Percentiles rank a stretch among this genome's conserved stretches.
Evolutionary conservation across 2,113 vertebrate species (phyloP).

Genomic region (Pterocles burchelli): DNA sequence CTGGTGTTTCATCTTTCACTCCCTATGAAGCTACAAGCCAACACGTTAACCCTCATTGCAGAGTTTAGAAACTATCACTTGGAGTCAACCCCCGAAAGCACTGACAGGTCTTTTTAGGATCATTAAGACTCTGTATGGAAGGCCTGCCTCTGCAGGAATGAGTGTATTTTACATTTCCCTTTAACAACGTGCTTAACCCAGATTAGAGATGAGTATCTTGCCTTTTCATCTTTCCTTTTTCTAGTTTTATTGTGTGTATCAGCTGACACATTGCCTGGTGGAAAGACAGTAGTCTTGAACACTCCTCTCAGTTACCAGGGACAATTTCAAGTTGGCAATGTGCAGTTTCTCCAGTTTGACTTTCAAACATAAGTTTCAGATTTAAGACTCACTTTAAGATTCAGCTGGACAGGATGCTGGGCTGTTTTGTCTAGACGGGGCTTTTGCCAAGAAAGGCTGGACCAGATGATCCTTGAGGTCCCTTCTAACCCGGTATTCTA

Average conservation of each 20-base stretch:
- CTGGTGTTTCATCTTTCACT: conserved; percentile 36
- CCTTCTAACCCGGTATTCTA: no score
- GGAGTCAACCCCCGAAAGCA: background rate
- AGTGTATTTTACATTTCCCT: background rate
- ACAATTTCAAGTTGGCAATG: background rate
- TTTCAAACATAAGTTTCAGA: background rate
- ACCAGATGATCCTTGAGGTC: no score
- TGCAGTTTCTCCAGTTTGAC: background rate
- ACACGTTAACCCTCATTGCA: background rate
- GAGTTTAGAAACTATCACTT: background rate
- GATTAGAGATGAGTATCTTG: background rate
- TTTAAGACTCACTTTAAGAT: no score
- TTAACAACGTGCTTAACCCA: background rate
- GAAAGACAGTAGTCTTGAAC: background rate
- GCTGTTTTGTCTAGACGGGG: no score
- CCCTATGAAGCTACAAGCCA: background rate
- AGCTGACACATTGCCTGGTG: background rate
- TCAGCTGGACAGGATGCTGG: no score
- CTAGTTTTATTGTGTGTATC: background rate
- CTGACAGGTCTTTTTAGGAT: conserved; percentile 15
- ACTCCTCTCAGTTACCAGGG: background rate
- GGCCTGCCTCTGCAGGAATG: background rate
- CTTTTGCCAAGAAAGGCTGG: no score
- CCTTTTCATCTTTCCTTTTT: background rate
- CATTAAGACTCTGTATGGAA: background rate